Conservation (phyloP, 2,797 vertebrate species). For the Gymnothorax javanicus region DNA sequence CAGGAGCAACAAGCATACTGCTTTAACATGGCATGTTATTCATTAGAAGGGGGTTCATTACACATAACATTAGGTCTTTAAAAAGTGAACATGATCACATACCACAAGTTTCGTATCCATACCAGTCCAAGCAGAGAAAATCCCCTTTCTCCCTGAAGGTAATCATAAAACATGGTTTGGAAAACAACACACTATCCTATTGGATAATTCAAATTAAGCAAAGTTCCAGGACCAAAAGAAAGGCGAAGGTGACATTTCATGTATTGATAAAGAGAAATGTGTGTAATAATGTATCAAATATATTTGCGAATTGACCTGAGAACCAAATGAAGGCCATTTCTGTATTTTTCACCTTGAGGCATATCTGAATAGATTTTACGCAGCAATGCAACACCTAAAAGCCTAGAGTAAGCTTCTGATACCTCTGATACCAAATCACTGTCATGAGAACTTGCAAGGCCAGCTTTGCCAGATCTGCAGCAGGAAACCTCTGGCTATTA, state of each 20-base stretch:
- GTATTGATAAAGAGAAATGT: not conserved
- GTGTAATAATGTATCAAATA: not conserved
- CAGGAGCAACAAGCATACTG: constrained; percentile 17
- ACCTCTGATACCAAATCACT: constrained; percentile 23
- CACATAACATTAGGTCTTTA: constrained; percentile 54
- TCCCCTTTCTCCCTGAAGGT: constrained; percentile 26
- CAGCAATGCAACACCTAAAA: not conserved
- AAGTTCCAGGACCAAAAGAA: not conserved
- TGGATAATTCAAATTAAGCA: not conserved
- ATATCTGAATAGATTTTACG: not conserved
- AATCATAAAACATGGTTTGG: not conserved
- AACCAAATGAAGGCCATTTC: not conserved
- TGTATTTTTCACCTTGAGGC: not conserved
- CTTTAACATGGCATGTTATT: constrained; percentile 51
- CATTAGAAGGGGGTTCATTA: constrained; percentile 51
- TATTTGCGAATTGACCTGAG: not conserved
- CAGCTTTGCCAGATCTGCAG: constrained; percentile 27
- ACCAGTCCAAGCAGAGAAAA: constrained; percentile 49
- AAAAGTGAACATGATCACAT: constrained; percentile 59
- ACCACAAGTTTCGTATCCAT: constrained; percentile 65
- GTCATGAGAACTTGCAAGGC: constrained; percentile 26
- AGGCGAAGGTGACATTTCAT: not conserved
- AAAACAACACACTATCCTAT: not conserved
- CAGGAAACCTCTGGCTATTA: constrained; percentile 17
- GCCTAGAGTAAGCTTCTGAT: constrained; percentile 10